Conservation (phyloP, 2,888 invertebrate species). For the Villa cingulata region DNA sequence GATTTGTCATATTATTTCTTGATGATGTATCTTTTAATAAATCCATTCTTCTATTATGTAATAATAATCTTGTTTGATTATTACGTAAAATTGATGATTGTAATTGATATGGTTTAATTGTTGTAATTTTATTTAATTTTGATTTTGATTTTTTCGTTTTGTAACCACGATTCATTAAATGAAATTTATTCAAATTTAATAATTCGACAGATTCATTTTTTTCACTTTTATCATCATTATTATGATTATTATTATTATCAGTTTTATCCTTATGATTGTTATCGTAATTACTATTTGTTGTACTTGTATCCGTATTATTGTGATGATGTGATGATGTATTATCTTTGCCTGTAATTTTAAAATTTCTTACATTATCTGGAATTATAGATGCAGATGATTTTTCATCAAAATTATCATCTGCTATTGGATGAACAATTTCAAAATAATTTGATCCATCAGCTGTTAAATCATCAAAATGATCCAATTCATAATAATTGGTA, state of each 20-base stretch:
- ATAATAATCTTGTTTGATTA: neutral
- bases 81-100: neutral
- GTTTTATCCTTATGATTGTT: no score
- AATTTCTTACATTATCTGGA: no score
- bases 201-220: no score
- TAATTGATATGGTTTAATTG: neutral
- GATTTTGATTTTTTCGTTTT: neutral
- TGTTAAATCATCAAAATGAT: neutral
- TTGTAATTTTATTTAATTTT: neutral
- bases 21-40: neutral
- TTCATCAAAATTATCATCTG: no score
- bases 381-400: no score
- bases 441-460: neutral
- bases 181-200: neutral
- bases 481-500: neutral
- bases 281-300: no score
- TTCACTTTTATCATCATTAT: no score
- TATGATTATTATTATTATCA: no score
- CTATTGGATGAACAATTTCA: neutral
- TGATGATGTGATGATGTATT: no score
- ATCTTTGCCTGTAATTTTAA: no score
- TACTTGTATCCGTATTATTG: no score
- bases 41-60: neutral
- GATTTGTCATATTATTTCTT: neutral
- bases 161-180: neutral